Percentiles rank a stretch among this genome's conserved stretches.
Evolutionary conservation across 2,888 invertebrate species (phyloP).

Genomic region (Thyatira batis): DNA sequence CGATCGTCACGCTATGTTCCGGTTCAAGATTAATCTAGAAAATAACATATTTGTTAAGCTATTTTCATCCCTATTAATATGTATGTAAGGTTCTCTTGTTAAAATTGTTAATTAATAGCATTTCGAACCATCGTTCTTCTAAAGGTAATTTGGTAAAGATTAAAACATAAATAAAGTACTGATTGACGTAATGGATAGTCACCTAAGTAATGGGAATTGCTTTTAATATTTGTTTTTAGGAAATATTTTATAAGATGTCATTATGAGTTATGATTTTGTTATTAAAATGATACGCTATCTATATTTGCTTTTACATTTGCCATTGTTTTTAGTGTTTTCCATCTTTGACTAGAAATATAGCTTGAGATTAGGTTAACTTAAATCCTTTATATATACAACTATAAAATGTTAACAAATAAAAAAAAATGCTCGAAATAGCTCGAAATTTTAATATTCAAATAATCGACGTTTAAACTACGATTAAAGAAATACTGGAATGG

Average conservation of each 20-base stretch:
- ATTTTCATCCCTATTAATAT: slow-evolving; percentile 17
- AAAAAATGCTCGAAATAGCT: too few species aligned
- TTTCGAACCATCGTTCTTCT: not conserved
- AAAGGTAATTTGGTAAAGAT: slow-evolving; percentile 12
- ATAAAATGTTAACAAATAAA: too few species aligned
- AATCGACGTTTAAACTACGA: too few species aligned
- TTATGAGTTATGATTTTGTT: slow-evolving; percentile 2
- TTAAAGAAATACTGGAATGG: too few species aligned
- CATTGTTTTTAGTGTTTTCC: too few species aligned
- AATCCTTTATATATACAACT: too few species aligned
- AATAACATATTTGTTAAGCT: slow-evolving; percentile 19
- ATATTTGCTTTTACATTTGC: too few species aligned
- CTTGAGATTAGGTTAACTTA: too few species aligned
- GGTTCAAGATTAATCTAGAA: slow-evolving; percentile 19
- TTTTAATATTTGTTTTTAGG: slow-evolving; percentile 8
- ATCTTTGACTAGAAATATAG: not conserved
- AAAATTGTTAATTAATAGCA: not conserved
- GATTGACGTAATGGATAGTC: slow-evolving; percentile 17
- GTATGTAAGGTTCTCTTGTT: not conserved
- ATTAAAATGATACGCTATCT: not conserved
- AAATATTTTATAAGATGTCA: slow-evolving; percentile 11
- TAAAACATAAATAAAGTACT: slow-evolving; percentile 18
- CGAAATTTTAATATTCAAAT: too few species aligned
- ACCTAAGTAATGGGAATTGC: slow-evolving; percentile 10
- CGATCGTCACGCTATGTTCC: slow-evolving; percentile 53